Conservation (phyloP, 1,140 invertebrate species). For the Patella vulgata region DNA sequence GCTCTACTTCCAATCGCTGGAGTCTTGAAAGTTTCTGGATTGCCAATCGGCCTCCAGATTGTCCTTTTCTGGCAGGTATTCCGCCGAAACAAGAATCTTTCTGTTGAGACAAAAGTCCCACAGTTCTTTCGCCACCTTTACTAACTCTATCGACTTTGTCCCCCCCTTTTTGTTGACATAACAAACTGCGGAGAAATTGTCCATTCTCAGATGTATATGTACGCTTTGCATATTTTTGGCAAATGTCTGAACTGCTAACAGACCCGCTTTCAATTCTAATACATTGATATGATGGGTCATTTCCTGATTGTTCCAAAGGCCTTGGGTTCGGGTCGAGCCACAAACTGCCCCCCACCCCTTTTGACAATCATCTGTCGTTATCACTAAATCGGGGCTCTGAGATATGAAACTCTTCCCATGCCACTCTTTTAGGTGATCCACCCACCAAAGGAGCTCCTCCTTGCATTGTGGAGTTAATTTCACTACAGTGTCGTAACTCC, state of each 20-base stretch:
- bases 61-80: background rate
- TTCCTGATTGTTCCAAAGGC: background rate
- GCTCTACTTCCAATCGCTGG: conserved; percentile 3
- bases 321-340: background rate
- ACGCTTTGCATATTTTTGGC: background rate
- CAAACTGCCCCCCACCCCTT: conserved; percentile 1
- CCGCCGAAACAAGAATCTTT: too few relatives aligned
- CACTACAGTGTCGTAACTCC: background rate
- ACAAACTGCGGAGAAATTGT: background rate
- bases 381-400: background rate
- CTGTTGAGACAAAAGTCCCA: too few relatives aligned
- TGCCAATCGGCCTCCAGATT: background rate
- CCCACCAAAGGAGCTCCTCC: too few relatives aligned
- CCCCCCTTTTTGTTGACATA: conserved; percentile 1
- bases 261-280: background rate
- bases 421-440: background rate
- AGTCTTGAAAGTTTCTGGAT: background rate
- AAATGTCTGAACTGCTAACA: background rate
- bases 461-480: background rate
- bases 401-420: background rate
- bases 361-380: conserved; percentile 1
- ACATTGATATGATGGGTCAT: background rate
- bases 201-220: background rate
- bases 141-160: background rate
- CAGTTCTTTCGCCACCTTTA: background rate